phyloP scores from a whole-genome alignment of 2,888 invertebrate species.

The Lysandra bellargus region DNA sequence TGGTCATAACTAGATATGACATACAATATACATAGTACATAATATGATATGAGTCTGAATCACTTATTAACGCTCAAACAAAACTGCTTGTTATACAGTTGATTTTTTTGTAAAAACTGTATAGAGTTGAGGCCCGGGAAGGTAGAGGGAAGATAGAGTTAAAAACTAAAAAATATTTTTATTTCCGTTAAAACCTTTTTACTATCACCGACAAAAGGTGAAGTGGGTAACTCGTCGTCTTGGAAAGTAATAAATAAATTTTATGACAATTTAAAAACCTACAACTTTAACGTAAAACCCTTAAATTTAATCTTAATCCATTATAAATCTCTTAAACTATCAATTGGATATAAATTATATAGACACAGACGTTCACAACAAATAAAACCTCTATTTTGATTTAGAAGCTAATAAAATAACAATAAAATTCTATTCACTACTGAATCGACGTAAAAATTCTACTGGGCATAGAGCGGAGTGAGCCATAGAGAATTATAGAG shows the following conservation, averaged over 20 bases:
- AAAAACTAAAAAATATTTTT: not conserved
- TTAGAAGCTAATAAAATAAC: conserved; percentile 41
- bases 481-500: conserved; percentile 13
- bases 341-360: conserved; percentile 12
- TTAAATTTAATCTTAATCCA: not conserved
- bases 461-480: not conserved
- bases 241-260: not conserved
- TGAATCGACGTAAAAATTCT: conserved; percentile 42
- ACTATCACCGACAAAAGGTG: not conserved
- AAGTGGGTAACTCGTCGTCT: not conserved
- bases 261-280: conserved; percentile 10
- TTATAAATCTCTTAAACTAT: not conserved
- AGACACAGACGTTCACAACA: conserved; percentile 32
- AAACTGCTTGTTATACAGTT: too few species aligned
- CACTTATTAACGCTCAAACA: too few species aligned
- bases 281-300: not conserved
- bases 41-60: too few species aligned
- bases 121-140: too few species aligned
- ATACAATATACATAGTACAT: too few species aligned
- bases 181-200: not conserved
- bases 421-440: conserved; percentile 43
- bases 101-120: too few species aligned
- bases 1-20: too few species aligned
- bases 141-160: too few species aligned
- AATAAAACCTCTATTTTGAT: conserved; percentile 37